A percentile compares a stretch with the other conserved stretches of the same genome.
phyloP scores from a whole-genome alignment of 2,888 invertebrate species.

The Andricus curvator region DNA sequence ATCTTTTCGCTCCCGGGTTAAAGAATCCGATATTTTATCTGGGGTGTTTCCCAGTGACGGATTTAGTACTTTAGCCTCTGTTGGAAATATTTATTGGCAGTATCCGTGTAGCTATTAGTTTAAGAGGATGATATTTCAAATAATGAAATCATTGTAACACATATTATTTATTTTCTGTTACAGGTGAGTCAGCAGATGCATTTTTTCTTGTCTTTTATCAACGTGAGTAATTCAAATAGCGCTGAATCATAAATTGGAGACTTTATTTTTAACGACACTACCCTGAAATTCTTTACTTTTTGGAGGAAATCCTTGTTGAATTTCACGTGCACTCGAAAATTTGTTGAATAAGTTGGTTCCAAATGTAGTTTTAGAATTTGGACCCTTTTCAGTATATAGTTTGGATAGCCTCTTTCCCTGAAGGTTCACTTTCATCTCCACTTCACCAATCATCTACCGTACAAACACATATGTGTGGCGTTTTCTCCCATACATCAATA shows the following conservation, averaged over 20 bases:
- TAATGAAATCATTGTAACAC: too few relatives aligned
- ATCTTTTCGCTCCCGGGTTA: conserved; percentile 14
- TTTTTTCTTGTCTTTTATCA: too few relatives aligned
- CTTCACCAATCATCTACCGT: not conserved
- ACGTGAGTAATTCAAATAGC: too few relatives aligned
- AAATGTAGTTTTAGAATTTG: conserved; percentile 14
- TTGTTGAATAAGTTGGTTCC: not conserved
- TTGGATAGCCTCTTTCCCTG: not conserved
- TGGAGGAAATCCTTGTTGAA: not conserved
- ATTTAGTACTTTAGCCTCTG: conserved; percentile 18
- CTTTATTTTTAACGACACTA: too few relatives aligned
- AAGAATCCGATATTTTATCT: conserved; percentile 37
- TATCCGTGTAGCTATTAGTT: not conserved
- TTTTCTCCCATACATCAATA: conserved; percentile 3
- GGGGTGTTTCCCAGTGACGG: not conserved
- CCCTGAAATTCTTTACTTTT: not conserved
- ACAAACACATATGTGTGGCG: conserved; percentile 9
- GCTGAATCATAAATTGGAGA: too few relatives aligned
- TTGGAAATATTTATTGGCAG: not conserved
- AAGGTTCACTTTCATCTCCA: conserved; percentile 24
- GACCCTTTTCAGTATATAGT: not conserved
- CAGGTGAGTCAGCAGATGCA: too few relatives aligned
- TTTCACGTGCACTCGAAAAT: not conserved
- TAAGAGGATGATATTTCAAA: not conserved
- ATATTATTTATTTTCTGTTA: too few relatives aligned